Conservation (phyloP, 23 tunicate genomes). For the Corella eumyota region DNA sequence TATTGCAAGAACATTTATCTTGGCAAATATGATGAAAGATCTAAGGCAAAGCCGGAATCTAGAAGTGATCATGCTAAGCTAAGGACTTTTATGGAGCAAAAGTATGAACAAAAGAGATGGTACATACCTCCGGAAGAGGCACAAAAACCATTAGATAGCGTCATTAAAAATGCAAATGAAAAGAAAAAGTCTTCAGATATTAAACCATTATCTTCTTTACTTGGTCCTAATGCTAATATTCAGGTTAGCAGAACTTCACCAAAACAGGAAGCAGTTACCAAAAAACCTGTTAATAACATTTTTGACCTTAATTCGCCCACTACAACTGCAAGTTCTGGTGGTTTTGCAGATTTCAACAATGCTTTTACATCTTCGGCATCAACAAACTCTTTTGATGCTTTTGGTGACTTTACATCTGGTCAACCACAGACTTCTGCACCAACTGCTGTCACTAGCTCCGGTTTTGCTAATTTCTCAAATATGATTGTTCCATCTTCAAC, state of each 20-base stretch:
- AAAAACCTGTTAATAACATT: conserved; percentile 12
- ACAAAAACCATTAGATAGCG: conserved; percentile 45
- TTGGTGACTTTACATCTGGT: conserved; percentile 45
- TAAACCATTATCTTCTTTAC: conserved; percentile 21
- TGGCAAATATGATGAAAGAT: conserved; percentile 68
- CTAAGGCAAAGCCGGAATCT: conserved; percentile 76
- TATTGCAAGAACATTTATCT: conserved; percentile 61
- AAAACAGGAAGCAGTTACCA: not conserved
- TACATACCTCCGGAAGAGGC: conserved; percentile 74
- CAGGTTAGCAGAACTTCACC: conserved; percentile 18
- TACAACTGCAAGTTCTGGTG: conserved; percentile 12
- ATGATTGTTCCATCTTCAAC: conserved; percentile 6
- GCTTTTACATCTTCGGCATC: conserved; percentile 37
- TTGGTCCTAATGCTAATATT: conserved; percentile 17
- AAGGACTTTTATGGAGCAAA: conserved; percentile 82
- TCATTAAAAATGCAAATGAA: conserved; percentile 21
- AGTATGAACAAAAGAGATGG: conserved; percentile 96
- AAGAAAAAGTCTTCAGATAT: conserved; percentile 9
- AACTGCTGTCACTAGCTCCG: conserved; percentile 8
- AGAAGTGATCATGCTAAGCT: conserved; percentile 54
- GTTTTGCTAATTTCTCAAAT: conserved; percentile 21
- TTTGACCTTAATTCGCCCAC: conserved; percentile 25
- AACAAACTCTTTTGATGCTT: conserved; percentile 24
- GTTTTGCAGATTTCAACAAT: conserved; percentile 81
- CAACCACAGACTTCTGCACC: conserved; percentile 7